Evolutionary conservation across 2,888 invertebrate genomes (phyloP).

Genomic region (Gasteruption jaculator): DNA sequence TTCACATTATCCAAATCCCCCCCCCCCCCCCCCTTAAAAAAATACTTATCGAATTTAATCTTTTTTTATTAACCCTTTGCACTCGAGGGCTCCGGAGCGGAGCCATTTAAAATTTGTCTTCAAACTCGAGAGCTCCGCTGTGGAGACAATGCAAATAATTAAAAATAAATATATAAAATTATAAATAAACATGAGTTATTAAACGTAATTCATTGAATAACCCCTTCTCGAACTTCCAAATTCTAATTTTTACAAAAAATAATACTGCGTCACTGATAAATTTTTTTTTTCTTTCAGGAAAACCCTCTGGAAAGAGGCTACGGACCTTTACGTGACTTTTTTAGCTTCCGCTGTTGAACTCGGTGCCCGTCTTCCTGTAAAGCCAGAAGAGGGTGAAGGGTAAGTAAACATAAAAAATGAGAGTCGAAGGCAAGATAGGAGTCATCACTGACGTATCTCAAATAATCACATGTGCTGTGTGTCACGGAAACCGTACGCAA

Average conservation of each 20-base stretch:
- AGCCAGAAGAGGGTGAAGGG: constrained; percentile 86
- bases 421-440: no score
- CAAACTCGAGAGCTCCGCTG: neutral
- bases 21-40: no score
- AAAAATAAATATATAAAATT: no score
- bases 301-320: constrained; percentile 74
- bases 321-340: constrained; percentile 72
- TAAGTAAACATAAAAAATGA: no score
- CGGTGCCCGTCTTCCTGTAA: constrained; percentile 77
- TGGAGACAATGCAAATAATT: neutral
- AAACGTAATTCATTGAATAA: neutral
- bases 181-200: no score
- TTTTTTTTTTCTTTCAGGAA: constrained; percentile 47
- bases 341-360: constrained; percentile 80
- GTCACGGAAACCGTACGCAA: no score
- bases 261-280: neutral
- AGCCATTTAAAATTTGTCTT: neutral
- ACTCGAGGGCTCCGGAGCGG: neutral
- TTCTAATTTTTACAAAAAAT: neutral
- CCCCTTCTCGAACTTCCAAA: neutral
- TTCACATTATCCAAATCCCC: no score
- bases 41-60: constrained; percentile 3
- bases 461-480: no score
- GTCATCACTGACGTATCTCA: no score
- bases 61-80: constrained; percentile 1